Conservation (phyloP, 2,888 invertebrate species). For the Brachyptera risi region DNA sequence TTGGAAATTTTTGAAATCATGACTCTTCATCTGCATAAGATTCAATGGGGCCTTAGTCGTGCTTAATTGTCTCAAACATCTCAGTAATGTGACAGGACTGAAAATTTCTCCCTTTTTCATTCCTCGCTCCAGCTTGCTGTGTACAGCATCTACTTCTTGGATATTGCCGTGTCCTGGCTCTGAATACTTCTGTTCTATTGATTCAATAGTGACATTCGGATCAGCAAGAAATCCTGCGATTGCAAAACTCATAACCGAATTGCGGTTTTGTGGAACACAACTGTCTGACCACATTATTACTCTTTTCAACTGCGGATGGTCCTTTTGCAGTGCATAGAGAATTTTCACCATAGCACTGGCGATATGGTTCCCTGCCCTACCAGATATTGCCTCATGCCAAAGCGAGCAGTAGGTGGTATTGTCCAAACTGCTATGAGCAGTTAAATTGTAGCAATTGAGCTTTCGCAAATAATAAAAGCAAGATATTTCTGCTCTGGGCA, state of each 20-base stretch:
- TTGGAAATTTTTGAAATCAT: conserved; percentile 50
- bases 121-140: background rate
- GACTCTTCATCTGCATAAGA: background rate
- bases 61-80: background rate
- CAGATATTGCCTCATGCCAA: conserved; percentile 5
- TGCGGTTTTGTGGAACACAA: conserved; percentile 9
- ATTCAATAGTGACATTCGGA: background rate
- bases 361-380: conserved; percentile 8
- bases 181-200: conserved; percentile 9
- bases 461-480: conserved; percentile 7
- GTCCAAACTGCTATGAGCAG: conserved; percentile 2
- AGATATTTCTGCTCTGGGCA: too few species aligned
- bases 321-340: background rate
- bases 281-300: background rate
- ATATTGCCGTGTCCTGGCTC: conserved; percentile 6
- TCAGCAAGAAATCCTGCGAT: background rate
- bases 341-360: conserved; percentile 12
- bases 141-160: conserved; percentile 10
- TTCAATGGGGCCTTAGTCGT: background rate
- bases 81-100: background rate
- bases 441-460: conserved; percentile 1
- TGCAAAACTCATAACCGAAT: background rate
- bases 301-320: background rate
- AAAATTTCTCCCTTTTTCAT: background rate
- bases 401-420: background rate